These are phyloP conservation scores for Peromyscus californicus DNA, from an alignment of 2,113 vertebrate genomes.

Conservation along the genomic window DNA sequence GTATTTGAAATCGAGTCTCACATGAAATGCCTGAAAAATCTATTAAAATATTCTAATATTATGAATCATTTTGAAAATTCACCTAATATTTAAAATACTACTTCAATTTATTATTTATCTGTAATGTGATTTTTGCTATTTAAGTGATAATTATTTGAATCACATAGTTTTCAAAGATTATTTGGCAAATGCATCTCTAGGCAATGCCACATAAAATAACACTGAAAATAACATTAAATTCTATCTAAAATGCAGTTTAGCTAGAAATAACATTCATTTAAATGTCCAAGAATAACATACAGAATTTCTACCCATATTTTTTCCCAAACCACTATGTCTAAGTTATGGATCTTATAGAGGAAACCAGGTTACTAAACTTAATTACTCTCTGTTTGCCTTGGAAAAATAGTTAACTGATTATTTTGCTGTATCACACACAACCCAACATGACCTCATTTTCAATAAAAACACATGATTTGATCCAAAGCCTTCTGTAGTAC, in stretches of 20 bases:
- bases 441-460: slow-evolving; percentile 80
- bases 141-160: slow-evolving; percentile 21
- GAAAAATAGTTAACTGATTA: slow-evolving; percentile 79
- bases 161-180: slow-evolving; percentile 55
- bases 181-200: slow-evolving; percentile 51
- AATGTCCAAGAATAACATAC: slow-evolving; percentile 78
- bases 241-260: slow-evolving; percentile 50
- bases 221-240: slow-evolving; percentile 70
- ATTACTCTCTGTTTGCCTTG: slow-evolving; percentile 81
- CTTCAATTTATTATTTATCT: background rate
- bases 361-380: slow-evolving; percentile 81
- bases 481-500: slow-evolving; percentile 68
- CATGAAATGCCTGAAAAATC: slow-evolving; percentile 19
- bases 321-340: slow-evolving; percentile 73
- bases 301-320: slow-evolving; percentile 67
- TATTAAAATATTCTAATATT: slow-evolving; percentile 48
- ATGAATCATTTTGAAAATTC: background rate
- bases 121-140: background rate
- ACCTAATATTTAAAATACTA: slow-evolving; percentile 6
- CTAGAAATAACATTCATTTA: slow-evolving; percentile 70
- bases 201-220: slow-evolving; percentile 49
- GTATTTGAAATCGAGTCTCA: slow-evolving; percentile 36
- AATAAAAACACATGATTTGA: slow-evolving; percentile 79
- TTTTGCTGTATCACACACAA: slow-evolving; percentile 78
- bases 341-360: slow-evolving; percentile 73